Base-by-base conservation (phyloP, 2,888 invertebrate genomes). In the Eubasilissa splendida region DNA sequence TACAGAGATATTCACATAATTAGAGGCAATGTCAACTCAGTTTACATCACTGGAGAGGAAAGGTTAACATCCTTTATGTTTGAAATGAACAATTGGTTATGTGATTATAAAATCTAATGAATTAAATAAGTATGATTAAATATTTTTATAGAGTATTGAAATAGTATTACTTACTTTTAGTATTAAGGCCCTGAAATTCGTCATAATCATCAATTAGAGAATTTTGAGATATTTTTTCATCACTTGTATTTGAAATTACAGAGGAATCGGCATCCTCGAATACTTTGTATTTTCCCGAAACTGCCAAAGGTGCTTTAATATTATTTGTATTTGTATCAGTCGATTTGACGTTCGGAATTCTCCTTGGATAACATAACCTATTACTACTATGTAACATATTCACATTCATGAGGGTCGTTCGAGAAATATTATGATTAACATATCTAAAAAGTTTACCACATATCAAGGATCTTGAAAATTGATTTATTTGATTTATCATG, bases 211-310 rank as follows among this genome's bases (percentile, higher is more conserved):
- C 86, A 84, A 54, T 87, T 86, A 33, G n/a, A 14, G 42, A 52
- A 8, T 14, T 31, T 84, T 87, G 84, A 85, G 70, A 33, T 10
- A 66, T 22, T 14, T 56, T 80, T 63, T 89, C 88, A 87, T 95
- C 95, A 85, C 95, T 96, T 76, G 92, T 93, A 31, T 96, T 94
- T 84, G 94, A 92, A 85, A 96, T 94, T 82, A 94, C 88, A 12
- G 91, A 88, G 0, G 94, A 89, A 86, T 95, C 94, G 84, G 92
- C 91, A 85, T 96, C 95, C 31, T 91, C 91, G 87, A 95, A 95
- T 83, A 93, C 87, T 88, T 94, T 92, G 86, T 93, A 95, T 88
- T 94, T 95, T 84, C 88, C 88, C 77, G 90, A 87, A 83, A 93
- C 88, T 56, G 89, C 90, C 65, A 90, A 89, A 14, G 91, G 87